Evolutionary conservation across 2,888 invertebrate genomes (phyloP).

Genomic region (Brachyopa scutellaris): DNA sequence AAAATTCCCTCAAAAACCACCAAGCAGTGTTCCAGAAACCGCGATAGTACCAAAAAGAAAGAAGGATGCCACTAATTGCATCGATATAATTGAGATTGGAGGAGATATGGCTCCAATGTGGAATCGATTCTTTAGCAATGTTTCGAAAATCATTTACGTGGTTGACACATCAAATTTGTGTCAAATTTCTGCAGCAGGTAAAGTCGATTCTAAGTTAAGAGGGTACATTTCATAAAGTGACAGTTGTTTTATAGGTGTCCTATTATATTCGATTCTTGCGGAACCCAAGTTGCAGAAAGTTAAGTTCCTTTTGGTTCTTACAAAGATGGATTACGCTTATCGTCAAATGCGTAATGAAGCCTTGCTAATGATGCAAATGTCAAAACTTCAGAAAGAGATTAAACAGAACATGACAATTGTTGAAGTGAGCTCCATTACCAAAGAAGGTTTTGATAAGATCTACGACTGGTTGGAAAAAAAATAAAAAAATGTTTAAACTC

Average conservation of each 20-base stretch:
- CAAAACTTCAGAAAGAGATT: conserved; percentile 87
- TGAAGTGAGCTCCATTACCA: conserved; percentile 89
- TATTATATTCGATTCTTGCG: conserved; percentile 89
- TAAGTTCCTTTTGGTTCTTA: conserved; percentile 88
- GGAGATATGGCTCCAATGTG: conserved; percentile 92
- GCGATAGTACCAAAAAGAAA: conserved; percentile 79
- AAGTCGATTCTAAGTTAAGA: not conserved
- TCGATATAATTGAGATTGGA: conserved; percentile 88
- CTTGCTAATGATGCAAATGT: conserved; percentile 90
- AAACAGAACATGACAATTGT: conserved; percentile 86
- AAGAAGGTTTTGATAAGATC: conserved; percentile 87
- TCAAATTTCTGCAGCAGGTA: conserved; percentile 91
- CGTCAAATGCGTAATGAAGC: conserved; percentile 94
- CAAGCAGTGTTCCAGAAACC: conserved; percentile 10
- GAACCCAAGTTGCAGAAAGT: conserved; percentile 87
- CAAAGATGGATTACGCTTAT: conserved; percentile 93
- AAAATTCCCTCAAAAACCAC: conserved; percentile 81
- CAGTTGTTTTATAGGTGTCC: conserved; percentile 83
- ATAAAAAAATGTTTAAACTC: conserved; percentile 74
- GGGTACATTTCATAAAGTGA: too few species aligned
- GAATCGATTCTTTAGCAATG: conserved; percentile 88
- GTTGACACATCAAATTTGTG: conserved; percentile 93
- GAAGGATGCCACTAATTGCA: conserved; percentile 77
- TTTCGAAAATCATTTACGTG: conserved; percentile 88
- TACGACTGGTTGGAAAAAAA: conserved; percentile 84